Percentiles rank a stretch among this genome's conserved stretches.
Conservation (phyloP, 2,797 vertebrate species). For the Aeoliscus strigatus region DNA sequence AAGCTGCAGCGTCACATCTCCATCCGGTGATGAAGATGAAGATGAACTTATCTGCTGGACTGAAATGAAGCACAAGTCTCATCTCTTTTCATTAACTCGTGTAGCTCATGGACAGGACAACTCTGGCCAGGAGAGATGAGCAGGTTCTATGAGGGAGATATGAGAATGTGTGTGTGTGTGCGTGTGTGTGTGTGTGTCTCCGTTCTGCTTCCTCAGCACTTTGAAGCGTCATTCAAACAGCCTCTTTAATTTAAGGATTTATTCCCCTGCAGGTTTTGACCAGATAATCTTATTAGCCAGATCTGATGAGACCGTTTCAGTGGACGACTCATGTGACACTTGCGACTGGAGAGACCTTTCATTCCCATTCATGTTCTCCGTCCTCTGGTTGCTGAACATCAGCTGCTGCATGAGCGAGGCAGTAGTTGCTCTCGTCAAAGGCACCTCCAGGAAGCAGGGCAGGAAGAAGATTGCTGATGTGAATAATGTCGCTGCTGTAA, state of each 20-base stretch:
- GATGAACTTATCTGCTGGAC: conserved; percentile 28
- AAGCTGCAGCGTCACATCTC: background rate
- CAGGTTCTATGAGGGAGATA: background rate
- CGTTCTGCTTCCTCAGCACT: conserved; percentile 38
- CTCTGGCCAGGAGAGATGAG: conserved; percentile 13
- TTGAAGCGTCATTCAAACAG: conserved; percentile 17
- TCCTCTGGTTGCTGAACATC: conserved; percentile 17
- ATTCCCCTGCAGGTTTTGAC: conserved; percentile 10
- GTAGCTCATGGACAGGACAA: conserved; percentile 56
- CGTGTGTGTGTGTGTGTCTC: conserved; percentile 3
- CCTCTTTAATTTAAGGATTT: conserved; percentile 33
- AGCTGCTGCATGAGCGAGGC: conserved; percentile 22
- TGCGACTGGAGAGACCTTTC: too few relatives aligned
- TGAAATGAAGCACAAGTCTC: conserved; percentile 33
- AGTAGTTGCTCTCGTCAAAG: conserved; percentile 48
- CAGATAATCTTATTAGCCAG: conserved; percentile 37
- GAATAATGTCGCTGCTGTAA: conserved; percentile 45
- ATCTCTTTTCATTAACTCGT: conserved; percentile 57
- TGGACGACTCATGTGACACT: too few relatives aligned
- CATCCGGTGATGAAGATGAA: background rate
- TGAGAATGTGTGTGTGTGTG: conserved; percentile 2
- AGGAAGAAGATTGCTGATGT: conserved; percentile 58
- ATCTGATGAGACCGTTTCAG: conserved; percentile 1
- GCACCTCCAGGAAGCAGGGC: conserved; percentile 43
- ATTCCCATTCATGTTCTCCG: background rate